Evolutionary conservation across 2,113 vertebrate species (phyloP).

Genomic region (Lamprotornis superbus): DNA sequence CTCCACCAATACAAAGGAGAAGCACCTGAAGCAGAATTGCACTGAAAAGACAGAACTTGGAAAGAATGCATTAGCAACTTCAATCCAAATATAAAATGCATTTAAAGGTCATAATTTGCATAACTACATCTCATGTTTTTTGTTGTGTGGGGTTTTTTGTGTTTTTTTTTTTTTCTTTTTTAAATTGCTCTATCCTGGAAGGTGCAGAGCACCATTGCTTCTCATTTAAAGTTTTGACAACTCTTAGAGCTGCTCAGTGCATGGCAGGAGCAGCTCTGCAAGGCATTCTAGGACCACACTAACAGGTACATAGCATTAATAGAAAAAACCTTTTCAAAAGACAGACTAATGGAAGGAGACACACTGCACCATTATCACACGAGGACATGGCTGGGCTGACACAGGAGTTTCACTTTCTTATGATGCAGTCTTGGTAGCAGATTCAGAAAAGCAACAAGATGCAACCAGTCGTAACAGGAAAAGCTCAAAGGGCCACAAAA

Average conservation of each 20-base stretch:
- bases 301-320: not conserved
- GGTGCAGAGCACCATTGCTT: not conserved
- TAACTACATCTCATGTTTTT: slow-evolving; percentile 58
- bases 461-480: not conserved
- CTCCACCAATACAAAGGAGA: slow-evolving; percentile 11
- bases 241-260: not conserved
- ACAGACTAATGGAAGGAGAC: not conserved
- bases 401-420: not conserved
- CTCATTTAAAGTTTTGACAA: not conserved
- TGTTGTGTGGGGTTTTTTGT: not conserved
- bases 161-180: not conserved
- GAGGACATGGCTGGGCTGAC: not conserved
- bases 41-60: slow-evolving; percentile 40
- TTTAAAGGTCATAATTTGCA: slow-evolving; percentile 64
- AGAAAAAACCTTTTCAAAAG: not conserved
- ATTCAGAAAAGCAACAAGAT: not conserved
- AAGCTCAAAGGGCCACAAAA: not conserved
- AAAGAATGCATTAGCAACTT: slow-evolving; percentile 43
- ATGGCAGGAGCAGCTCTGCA: not conserved
- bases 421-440: not conserved
- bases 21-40: slow-evolving; percentile 14
- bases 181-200: slow-evolving; percentile 20
- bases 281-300: fast-evolving
- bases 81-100: slow-evolving; percentile 64
- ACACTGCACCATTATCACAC: fast-evolving